phyloP scores from a whole-genome alignment of 2,797 vertebrate genomes.

The Monodelphis domestica region DNA sequence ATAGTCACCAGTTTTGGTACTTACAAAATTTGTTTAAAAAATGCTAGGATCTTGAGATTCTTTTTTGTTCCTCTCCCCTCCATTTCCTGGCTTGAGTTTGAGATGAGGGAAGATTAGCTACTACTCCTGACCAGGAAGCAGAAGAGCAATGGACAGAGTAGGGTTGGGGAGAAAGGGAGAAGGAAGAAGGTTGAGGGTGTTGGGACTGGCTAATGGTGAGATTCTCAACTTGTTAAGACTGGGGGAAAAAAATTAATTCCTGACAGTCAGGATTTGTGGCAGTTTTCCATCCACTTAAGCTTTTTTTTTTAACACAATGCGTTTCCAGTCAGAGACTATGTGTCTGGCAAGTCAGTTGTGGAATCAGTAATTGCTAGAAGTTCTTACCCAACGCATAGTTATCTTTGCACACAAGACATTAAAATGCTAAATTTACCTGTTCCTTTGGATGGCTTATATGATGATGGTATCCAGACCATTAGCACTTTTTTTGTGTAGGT shows the following conservation, averaged over 20 bases:
- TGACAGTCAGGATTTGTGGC: conserved; percentile 95
- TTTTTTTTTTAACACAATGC: conserved; percentile 99
- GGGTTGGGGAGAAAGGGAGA: not conserved
- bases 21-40: no score
- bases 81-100: conserved; percentile 16
- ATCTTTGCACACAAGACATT: conserved; percentile 98
- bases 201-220: conserved; percentile 53
- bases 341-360: conserved; percentile 90
- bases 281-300: conserved; percentile 97
- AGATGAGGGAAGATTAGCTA: conserved; percentile 56
- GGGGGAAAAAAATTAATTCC: conserved; percentile 95
- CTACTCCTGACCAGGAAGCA: conserved; percentile 58
- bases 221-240: conserved; percentile 94
- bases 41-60: not conserved
- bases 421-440: conserved; percentile 93
- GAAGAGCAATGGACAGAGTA: not conserved
- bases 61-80: not conserved
- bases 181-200: not conserved
- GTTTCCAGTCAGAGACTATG: conserved; percentile 96
- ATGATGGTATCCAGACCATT: conserved; percentile 96
- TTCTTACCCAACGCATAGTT: conserved; percentile 93
- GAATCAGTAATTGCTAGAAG: conserved; percentile 95
- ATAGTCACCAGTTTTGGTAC: no score
- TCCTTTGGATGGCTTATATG: conserved; percentile 92
- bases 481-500: conserved; percentile 98